Evolutionary conservation across 2,888 invertebrate species (phyloP).

Genomic region (Cylloceria caligata): DNA sequence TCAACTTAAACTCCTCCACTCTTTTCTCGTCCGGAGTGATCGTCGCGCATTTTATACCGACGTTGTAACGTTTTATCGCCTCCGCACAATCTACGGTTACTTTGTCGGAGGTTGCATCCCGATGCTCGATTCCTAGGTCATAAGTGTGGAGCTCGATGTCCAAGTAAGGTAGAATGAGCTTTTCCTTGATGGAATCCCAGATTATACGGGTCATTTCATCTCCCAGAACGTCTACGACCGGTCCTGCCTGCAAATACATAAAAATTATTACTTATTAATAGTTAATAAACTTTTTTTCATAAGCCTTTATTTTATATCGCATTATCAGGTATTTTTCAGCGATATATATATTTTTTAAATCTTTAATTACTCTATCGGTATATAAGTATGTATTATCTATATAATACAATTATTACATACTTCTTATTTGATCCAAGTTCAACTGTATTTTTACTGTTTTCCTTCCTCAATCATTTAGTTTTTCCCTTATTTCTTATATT

Average conservation of each 20-base stretch:
- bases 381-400: too few species aligned
- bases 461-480: too few species aligned
- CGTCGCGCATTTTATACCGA: conserved; percentile 99
- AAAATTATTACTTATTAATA: neutral
- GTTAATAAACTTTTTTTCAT: too few species aligned
- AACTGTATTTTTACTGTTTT: too few species aligned
- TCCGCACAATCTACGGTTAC: conserved; percentile 99
- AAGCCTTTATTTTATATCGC: too few species aligned
- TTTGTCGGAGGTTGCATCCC: conserved; percentile 97
- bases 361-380: too few species aligned
- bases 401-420: too few species aligned
- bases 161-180: conserved; percentile 97
- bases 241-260: conserved; percentile 88
- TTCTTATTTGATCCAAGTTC: too few species aligned
- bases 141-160: conserved; percentile 97
- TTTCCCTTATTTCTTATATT: too few species aligned
- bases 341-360: too few species aligned
- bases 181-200: conserved; percentile 99
- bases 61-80: conserved; percentile 98
- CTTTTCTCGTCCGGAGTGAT: conserved; percentile 99
- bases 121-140: conserved; percentile 97
- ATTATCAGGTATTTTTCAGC: too few species aligned
- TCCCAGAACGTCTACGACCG: conserved; percentile 96
- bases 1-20: conserved; percentile 95
- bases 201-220: conserved; percentile 99